These are phyloP conservation scores for Acrobeloides nanus DNA, from an alignment of 2,888 invertebrate genomes.

Conservation along the genomic window DNA sequence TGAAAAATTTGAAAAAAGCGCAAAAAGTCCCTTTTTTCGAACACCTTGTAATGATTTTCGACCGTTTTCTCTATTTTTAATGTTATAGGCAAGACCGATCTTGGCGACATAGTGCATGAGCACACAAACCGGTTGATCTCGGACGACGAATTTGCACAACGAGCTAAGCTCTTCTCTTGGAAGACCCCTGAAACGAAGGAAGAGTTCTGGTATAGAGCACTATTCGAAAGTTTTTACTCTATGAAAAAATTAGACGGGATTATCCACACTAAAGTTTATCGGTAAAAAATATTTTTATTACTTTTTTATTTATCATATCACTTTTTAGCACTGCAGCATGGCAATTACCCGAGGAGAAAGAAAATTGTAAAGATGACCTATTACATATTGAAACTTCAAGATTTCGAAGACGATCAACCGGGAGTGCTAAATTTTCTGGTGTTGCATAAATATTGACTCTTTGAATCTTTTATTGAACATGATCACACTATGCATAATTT, in stretches of 20 bases:
- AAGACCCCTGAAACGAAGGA: conserved; percentile 45
- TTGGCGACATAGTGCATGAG: conserved; percentile 39
- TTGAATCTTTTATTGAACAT: too few relatives aligned
- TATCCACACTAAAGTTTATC: conserved; percentile 51
- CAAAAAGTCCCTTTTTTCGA: too few relatives aligned
- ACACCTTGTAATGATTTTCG: too few relatives aligned
- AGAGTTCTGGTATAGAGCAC: conserved; percentile 45
- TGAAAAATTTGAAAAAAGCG: too few relatives aligned
- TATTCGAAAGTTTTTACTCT: conserved; percentile 45
- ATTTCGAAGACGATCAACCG: conserved; percentile 45
- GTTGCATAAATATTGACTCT: conserved; percentile 40
- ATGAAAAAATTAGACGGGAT: conserved; percentile 41
- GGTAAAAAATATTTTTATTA: conserved; percentile 25
- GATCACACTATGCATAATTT: too few relatives aligned
- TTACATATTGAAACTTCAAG: conserved; percentile 27
- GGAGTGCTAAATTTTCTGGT: conserved; percentile 35
- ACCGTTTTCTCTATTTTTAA: too few relatives aligned
- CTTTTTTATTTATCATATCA: conserved; percentile 3
- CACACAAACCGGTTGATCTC: conserved; percentile 32
- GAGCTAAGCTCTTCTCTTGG: conserved; percentile 39
- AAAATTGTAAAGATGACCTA: conserved; percentile 24
- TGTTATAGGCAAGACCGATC: conserved; percentile 48
- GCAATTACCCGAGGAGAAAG: conserved; percentile 47
- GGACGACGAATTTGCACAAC: conserved; percentile 29
- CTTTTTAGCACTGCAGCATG: conserved; percentile 44